Base-by-base conservation (phyloP, 1,140 invertebrate genomes). In the Zaprionus taronus region DNA sequence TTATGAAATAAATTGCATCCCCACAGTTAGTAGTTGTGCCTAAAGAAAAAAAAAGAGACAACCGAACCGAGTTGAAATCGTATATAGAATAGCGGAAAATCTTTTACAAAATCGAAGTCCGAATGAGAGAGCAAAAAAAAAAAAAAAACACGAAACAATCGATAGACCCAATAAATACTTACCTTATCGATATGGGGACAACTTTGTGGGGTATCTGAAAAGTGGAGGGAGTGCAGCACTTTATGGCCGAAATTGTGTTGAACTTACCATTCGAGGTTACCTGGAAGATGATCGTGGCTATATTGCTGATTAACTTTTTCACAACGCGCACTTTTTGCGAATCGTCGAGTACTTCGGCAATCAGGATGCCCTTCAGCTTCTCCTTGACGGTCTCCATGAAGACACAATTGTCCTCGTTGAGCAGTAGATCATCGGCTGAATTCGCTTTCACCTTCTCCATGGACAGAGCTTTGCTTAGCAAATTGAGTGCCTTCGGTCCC, bases 311-410 rank as follows among this genome's bases (percentile, higher is more conserved):
- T 70, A 93, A 85, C 70, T 85, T 91, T 80, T 93, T 93, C 28
- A 92, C 92, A 55, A 92, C 91, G 51, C 83, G 82, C 53, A 93
- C 79, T 85, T 92, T 93, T 79, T 93, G 85, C 51, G 73, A 72
- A 69, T 95, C 94, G 36, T 95, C 94, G 20, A 97, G 95, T 80
- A 97, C 95, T 51, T 96, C 96, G 6, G 96, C 96, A 72, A 96
- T 95, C 36, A 96, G 91, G 63, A 96, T 96, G 41, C 97, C 97
- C 93, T 96, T 97, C 14, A 98, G 93, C 91, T 97, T 97, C 86
- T 97, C 97, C 89, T 97, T 97, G 0, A 96, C 95, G 0, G 96
- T 97, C 93, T 97, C 97, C 61, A 98, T 95, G 49, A 97, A 93
- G 0, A 96, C 95, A 80, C 95, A 95, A 58, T 96, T 95, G 38